phyloP scores from a whole-genome alignment of 2,888 invertebrate genomes.

The Melikaiella ostensackeni region DNA sequence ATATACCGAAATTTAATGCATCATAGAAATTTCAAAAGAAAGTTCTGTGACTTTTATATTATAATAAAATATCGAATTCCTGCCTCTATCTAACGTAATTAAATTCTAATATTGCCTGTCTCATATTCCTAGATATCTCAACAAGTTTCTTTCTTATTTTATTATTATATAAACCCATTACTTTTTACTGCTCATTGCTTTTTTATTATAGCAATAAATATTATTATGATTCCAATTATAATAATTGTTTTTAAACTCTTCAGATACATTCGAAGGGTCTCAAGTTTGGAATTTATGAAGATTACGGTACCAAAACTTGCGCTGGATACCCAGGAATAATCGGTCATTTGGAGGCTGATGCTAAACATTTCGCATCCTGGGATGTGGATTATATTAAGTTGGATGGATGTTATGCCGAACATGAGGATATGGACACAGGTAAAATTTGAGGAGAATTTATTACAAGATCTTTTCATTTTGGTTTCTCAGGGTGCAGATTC shows the following conservation, averaged over 20 bases:
- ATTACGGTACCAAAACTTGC: slow-evolving; percentile 98
- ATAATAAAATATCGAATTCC: too few species aligned
- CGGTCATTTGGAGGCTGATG: slow-evolving; percentile 91
- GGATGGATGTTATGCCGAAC: slow-evolving; percentile 97
- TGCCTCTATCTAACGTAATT: too few species aligned
- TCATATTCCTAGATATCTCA: too few species aligned
- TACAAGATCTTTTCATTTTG: not conserved
- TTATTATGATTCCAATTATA: too few species aligned
- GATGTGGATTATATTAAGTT: slow-evolving; percentile 97
- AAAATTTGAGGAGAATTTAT: slow-evolving; percentile 29
- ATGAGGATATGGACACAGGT: slow-evolving; percentile 91
- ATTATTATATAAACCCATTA: not conserved
- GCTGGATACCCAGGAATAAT: slow-evolving; percentile 97
- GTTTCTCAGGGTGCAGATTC: too few species aligned
- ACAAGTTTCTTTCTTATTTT: not conserved
- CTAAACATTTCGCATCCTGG: slow-evolving; percentile 96
- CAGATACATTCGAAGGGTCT: slow-evolving; percentile 95
- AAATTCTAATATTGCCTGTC: too few species aligned
- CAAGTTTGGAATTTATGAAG: slow-evolving; percentile 98
- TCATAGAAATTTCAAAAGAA: slow-evolving; percentile 5
- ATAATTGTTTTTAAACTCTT: slow-evolving; percentile 46
- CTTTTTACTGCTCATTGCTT: too few species aligned
- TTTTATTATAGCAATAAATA: not conserved
- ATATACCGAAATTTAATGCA: slow-evolving; percentile 1
- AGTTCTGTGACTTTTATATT: not conserved